A percentile compares a stretch with the other conserved stretches of the same genome.
Evolutionary conservation across 2,797 vertebrate species (phyloP).

Genomic region (Nothura maculosa): DNA sequence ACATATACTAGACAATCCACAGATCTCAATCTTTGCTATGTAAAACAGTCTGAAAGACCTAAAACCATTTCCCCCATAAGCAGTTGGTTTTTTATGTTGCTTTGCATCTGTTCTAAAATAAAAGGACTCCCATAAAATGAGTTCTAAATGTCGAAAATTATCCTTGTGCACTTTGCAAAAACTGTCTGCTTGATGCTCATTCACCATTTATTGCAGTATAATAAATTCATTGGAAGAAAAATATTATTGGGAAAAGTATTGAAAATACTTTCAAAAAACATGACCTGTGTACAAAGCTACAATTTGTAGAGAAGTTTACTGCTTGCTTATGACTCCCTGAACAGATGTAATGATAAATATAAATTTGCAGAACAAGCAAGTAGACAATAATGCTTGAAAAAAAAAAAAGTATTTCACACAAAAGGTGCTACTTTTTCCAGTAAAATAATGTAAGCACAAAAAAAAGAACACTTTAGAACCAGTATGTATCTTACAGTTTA

Average conservation of each 20-base stretch:
- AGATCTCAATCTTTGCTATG: neutral
- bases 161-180: neutral
- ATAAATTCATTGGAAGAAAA: neutral
- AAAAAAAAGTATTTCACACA: neutral
- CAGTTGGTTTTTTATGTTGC: neutral
- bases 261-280: neutral
- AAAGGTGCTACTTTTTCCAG: neutral
- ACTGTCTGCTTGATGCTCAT: neutral
- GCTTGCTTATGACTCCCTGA: neutral
- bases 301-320: neutral
- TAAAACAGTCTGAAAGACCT: neutral
- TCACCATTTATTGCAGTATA: neutral
- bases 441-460: neutral
- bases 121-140: neutral
- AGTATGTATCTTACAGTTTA: slow-evolving; percentile 50
- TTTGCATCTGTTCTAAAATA: neutral
- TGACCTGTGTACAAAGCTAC: neutral
- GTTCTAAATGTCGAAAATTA: neutral
- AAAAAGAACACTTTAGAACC: neutral
- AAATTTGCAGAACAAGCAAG: neutral
- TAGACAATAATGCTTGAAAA: neutral
- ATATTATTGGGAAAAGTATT: neutral
- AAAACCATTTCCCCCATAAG: neutral
- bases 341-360: neutral
- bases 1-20: neutral